These are phyloP conservation scores for Microplitis deprimator DNA, from an alignment of 2,888 invertebrate genomes.

Conservation along the genomic window DNA sequence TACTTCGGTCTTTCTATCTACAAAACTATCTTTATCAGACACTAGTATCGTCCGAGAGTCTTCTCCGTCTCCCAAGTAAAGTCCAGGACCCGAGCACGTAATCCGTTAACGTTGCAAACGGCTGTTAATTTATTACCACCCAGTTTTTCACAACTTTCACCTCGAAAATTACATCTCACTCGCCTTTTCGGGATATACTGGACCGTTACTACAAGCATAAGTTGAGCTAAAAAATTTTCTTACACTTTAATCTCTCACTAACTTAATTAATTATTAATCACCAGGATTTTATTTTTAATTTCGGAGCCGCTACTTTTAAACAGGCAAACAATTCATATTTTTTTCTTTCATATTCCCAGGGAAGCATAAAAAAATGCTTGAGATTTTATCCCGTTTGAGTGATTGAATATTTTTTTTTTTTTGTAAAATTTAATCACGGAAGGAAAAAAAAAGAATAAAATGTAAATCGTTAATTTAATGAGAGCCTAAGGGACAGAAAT, in stretches of 20 bases:
- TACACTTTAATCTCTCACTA: neutral
- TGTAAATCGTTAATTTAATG: constrained; percentile 34
- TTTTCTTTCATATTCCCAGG: too few species aligned
- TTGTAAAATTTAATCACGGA: too few species aligned
- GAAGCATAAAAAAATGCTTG: too few species aligned
- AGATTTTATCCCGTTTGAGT: too few species aligned
- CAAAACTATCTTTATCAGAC: neutral
- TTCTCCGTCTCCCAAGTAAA: neutral
- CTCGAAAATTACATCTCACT: constrained; percentile 11
- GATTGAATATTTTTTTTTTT: too few species aligned
- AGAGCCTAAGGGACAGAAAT: constrained; percentile 21
- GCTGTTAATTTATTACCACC: constrained; percentile 23
- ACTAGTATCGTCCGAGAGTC: neutral
- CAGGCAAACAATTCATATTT: too few species aligned
- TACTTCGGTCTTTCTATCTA: constrained; percentile 12
- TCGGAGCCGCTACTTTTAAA: neutral
- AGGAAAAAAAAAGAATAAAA: neutral
- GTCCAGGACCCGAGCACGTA: neutral
- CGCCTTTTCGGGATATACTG: neutral
- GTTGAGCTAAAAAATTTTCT: neutral
- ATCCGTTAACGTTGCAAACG: constrained; percentile 6
- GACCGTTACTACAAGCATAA: neutral
- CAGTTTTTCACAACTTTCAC: neutral
- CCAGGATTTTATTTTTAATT: neutral
- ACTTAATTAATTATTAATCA: neutral